Conservation (phyloP, 1,140 invertebrate species). For the Steinernema khuongi region DNA sequence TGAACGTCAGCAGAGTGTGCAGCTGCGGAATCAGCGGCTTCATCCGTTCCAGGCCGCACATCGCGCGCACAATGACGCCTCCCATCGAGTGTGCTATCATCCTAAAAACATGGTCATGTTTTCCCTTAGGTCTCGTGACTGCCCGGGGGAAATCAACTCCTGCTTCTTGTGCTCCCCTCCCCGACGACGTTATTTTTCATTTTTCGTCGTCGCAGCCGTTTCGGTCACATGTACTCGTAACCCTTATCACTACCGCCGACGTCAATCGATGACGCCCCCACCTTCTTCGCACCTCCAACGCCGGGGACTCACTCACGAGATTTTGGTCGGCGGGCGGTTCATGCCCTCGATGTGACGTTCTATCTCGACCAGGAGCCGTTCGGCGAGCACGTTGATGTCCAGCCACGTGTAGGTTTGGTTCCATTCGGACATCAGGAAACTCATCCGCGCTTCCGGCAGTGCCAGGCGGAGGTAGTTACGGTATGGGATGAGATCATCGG, state of each 20-base stretch:
- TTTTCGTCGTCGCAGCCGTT: no score
- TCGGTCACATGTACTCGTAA: conserved; percentile 1
- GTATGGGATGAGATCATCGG: conserved; percentile 5
- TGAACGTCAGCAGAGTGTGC: conserved; percentile 35
- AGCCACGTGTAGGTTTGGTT: conserved; percentile 5
- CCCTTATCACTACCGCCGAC: neutral
- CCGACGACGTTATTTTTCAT: no score
- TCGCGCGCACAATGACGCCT: conserved; percentile 35
- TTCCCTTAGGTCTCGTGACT: neutral
- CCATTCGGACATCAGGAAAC: neutral
- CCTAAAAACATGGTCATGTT: conserved; percentile 4
- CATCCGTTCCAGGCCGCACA: conserved; percentile 18
- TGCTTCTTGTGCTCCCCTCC: neutral
- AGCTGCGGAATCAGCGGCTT: conserved; percentile 19
- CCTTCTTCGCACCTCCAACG: neutral
- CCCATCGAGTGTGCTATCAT: conserved; percentile 40
- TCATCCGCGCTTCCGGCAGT: neutral
- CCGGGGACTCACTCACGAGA: neutral
- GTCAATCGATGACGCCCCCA: neutral
- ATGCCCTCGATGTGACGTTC: neutral
- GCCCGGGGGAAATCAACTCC: neutral
- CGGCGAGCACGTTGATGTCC: conserved; percentile 1
- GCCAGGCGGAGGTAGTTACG: neutral
- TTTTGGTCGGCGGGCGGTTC: neutral
- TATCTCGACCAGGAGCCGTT: neutral